Evolutionary conservation across 2,797 vertebrate species (phyloP).

Genomic region (Gobionotothen gibberifrons): DNA sequence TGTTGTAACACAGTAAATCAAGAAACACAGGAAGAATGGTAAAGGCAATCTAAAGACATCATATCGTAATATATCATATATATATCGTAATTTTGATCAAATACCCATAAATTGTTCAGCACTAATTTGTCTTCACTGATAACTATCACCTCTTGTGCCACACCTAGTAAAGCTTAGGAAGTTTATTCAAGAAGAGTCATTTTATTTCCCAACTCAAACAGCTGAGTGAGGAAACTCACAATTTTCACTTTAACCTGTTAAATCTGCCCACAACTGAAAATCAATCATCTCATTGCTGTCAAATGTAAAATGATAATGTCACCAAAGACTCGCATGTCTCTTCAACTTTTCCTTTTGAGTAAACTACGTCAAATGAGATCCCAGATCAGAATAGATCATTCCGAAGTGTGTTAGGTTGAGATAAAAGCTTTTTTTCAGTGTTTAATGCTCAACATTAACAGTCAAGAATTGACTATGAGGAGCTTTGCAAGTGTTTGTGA

Average conservation of each 20-base stretch:
- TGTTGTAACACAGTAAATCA: background rate
- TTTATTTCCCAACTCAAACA: background rate
- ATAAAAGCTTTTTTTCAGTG: background rate
- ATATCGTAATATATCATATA: too few species aligned
- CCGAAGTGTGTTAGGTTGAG: background rate
- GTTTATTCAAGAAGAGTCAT: background rate
- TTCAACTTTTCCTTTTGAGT: background rate
- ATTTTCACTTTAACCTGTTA: background rate
- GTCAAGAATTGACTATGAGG: background rate
- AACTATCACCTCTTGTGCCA: too few species aligned
- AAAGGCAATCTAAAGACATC: background rate
- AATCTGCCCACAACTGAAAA: background rate
- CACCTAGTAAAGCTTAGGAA: too few species aligned
- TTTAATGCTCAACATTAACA: background rate
- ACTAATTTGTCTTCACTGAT: too few species aligned
- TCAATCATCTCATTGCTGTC: background rate
- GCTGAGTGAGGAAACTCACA: too few species aligned
- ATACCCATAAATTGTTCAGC: too few species aligned
- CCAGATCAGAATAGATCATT: background rate
- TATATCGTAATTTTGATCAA: too few species aligned
- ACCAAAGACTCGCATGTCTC: background rate
- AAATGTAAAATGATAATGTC: slow-evolving; percentile 5
- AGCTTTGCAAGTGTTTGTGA: background rate
- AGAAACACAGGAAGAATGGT: background rate
- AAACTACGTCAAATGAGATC: background rate